Evolutionary conservation across 2,888 invertebrate species (phyloP), one percentile per base, ranked within the genome.

Genomic region (Nephrocerus scutellatus): DNA sequence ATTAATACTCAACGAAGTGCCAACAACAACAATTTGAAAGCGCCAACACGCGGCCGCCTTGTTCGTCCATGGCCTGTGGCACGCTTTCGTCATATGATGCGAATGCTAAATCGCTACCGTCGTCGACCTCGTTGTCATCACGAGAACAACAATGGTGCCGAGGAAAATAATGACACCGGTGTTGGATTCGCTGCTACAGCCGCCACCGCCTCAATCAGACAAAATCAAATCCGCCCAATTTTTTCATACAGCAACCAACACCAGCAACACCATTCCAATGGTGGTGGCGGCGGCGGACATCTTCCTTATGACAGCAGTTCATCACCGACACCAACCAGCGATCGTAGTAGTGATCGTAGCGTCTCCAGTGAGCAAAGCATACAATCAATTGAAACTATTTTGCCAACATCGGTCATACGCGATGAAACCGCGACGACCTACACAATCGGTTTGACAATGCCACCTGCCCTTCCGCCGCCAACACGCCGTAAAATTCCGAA

Each of bases 401-500:
- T 66, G 46, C 64, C 65, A 37, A 64, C 66, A 12, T 66, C 64
- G 20, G 55, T 64, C 16, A 68, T 68, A 39, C 55, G 68, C 21
- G 65, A 64, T 33, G 61, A 64, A 30, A 54, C 55, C 14, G 57
- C 59, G 19, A 57, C 59, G 32, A 63, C 62, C 20, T 63, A 59
- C 12, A 50, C 51, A 6, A 49, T 51, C 13, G 52, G 53, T 12
- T 46, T 54, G 10, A 63, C 54, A 12, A 37, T 66, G 51, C 64
- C 64, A 6, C 72, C 73, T 2, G 69, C 71, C 3, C 46, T 72
- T 41, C 72, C 73, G 22, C 72, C 70, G 12, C 72, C 71, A 16
- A 63, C 69, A 14, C 62, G 72, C 9, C 66, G 71, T 30, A 71
- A 70, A 55, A 70, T 72, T 54, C 69, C 68, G 38, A 71, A 64